Percentiles rank a stretch among this genome's conserved stretches.
These are phyloP conservation scores for Mungos mungo DNA, from an alignment of 2,113 vertebrate genomes.

Conservation along the genomic window DNA sequence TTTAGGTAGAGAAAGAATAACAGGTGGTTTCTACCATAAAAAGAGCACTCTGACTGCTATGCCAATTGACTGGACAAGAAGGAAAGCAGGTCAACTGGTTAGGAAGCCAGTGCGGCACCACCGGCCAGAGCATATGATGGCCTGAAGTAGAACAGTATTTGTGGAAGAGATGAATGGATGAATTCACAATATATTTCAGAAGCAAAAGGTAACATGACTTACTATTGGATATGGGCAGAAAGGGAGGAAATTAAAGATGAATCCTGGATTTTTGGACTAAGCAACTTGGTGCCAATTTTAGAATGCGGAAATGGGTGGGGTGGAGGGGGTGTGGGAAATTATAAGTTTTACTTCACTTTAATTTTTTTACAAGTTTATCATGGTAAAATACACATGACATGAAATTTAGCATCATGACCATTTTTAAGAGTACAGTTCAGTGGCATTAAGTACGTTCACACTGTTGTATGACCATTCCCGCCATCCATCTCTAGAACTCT, in stretches of 20 bases:
- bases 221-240: background rate
- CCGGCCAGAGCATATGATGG: background rate
- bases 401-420: background rate
- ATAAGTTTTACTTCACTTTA: background rate
- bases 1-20: slow-evolving; percentile 12
- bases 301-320: background rate
- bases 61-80: background rate
- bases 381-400: background rate
- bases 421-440: background rate
- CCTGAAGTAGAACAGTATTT: background rate
- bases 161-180: background rate
- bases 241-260: background rate
- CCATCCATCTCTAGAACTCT: background rate
- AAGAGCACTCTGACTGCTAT: background rate
- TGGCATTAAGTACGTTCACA: background rate
- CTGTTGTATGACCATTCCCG: background rate
- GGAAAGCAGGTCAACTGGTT: background rate
- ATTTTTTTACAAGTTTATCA: background rate
- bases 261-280: background rate
- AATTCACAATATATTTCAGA: background rate
- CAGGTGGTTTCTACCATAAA: background rate
- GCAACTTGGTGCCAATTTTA: background rate
- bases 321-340: background rate
- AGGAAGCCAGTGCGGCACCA: background rate
- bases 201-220: background rate